Percentiles rank a stretch among this genome's conserved stretches.
These are phyloP conservation scores for Apodemia duryi DNA, from an alignment of 2,888 invertebrate genomes.

Conservation along the genomic window DNA sequence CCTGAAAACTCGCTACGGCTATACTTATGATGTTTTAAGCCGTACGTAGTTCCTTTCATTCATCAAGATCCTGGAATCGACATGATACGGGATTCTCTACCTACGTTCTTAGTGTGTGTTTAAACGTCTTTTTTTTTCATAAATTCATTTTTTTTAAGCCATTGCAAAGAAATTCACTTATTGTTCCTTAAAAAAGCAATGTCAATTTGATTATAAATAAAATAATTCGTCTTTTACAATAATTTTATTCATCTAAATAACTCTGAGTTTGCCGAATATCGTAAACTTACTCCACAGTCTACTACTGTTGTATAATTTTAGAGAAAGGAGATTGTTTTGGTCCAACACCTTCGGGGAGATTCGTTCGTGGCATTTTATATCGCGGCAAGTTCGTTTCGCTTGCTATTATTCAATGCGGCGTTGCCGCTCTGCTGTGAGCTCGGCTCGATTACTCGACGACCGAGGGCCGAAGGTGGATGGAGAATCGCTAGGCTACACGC, in stretches of 20 bases:
- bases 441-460: conserved; percentile 50
- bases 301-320: conserved; percentile 74
- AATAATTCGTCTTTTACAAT: too few species aligned
- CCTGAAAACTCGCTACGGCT: too few species aligned
- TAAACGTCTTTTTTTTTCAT: too few species aligned
- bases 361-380: conserved; percentile 69
- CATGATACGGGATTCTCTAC: too few species aligned
- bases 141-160: too few species aligned
- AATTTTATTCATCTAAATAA: not conserved
- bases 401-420: conserved; percentile 63
- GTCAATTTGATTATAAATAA: too few species aligned
- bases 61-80: too few species aligned
- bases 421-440: conserved; percentile 59
- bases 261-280: not conserved
- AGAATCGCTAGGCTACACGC: conserved; percentile 40
- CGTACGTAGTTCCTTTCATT: too few species aligned
- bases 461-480: conserved; percentile 40
- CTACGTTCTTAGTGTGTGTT: too few species aligned
- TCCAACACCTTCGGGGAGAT: conserved; percentile 65
- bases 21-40: too few species aligned
- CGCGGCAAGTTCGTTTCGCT: conserved; percentile 65
- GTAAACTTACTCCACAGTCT: not conserved
- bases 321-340: conserved; percentile 79
- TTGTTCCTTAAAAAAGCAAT: too few species aligned
- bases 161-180: too few species aligned